Conservation (phyloP, 2,113 vertebrate genomes). For the Chinchilla lanigera region DNA sequence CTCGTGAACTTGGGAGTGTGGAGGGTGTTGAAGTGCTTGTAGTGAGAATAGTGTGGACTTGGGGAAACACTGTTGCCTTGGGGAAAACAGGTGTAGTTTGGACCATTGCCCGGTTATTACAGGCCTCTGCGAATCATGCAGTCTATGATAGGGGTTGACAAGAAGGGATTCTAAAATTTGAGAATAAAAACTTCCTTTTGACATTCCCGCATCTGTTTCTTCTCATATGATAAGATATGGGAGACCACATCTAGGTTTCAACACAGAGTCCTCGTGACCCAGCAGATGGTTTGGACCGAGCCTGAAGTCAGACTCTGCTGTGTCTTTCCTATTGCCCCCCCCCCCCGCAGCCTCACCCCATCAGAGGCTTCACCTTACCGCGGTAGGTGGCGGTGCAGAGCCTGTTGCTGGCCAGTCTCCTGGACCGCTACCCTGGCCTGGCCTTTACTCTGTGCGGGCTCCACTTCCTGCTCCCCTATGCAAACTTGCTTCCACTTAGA, state of each 20-base stretch:
- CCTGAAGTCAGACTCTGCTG: neutral
- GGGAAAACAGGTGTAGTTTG: neutral
- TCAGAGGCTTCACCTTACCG: neutral
- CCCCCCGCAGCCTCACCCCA: neutral
- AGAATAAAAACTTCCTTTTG: neutral
- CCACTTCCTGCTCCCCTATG: neutral
- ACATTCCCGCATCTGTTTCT: neutral
- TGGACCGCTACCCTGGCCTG: neutral
- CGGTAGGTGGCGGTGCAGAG: neutral
- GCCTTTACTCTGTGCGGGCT: neutral
- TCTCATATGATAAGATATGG: neutral
- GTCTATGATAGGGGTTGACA: neutral
- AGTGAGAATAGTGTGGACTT: too few species aligned
- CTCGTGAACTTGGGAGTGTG: neutral
- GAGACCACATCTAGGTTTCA: neutral
- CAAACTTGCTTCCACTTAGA: neutral
- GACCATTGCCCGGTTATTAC: neutral
- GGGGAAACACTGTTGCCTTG: neutral
- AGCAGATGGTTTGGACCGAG: neutral
- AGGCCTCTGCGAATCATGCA: neutral
- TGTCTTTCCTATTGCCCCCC: neutral
- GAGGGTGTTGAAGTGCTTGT: rapidly evolving
- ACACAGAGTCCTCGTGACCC: neutral
- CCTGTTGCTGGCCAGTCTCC: neutral
- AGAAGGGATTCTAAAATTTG: neutral